Evolutionary conservation across 2,888 invertebrate species (phyloP).

Genomic region (Nephrocerus scutellatus): DNA sequence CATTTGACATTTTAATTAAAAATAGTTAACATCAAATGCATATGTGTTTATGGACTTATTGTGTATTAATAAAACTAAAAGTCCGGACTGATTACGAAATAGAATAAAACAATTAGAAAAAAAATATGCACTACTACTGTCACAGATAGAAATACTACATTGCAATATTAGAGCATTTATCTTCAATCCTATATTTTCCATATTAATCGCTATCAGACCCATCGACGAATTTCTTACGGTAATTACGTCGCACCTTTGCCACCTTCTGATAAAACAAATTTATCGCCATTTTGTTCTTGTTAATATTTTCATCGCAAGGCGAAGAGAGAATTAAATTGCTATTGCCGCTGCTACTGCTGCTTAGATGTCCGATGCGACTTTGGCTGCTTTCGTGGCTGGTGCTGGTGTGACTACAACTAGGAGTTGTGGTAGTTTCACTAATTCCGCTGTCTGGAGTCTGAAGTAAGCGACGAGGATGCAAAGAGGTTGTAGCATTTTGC

Average conservation of each 20-base stretch:
- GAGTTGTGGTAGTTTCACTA: conserved; percentile 27
- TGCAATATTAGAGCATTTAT: no score
- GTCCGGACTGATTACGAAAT: no score
- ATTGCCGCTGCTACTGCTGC: conserved; percentile 3
- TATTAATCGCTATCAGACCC: conserved; percentile 59
- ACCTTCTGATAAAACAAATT: conserved; percentile 49
- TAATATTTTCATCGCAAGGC: conserved; percentile 15
- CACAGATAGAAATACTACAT: no score
- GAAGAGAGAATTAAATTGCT: conserved; percentile 7
- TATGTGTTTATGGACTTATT: no score
- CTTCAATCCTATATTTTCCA: no score
- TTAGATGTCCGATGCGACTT: conserved; percentile 2
- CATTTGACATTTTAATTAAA: no score
- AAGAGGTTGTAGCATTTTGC: no score
- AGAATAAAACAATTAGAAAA: no score
- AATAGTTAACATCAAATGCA: no score
- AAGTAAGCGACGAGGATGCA: neutral
- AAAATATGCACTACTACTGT: no score
- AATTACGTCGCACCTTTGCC: conserved; percentile 57
- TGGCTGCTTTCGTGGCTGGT: conserved; percentile 7
- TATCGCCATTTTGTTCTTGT: conserved; percentile 24
- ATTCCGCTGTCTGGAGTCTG: conserved; percentile 38
- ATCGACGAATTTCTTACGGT: conserved; percentile 54
- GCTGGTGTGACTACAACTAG: conserved; percentile 18
- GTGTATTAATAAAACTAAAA: no score